Evolutionary conservation across 1,140 invertebrate species (phyloP), one percentile per base, ranked within the genome.

Genomic region (Drosophila insularis): DNA sequence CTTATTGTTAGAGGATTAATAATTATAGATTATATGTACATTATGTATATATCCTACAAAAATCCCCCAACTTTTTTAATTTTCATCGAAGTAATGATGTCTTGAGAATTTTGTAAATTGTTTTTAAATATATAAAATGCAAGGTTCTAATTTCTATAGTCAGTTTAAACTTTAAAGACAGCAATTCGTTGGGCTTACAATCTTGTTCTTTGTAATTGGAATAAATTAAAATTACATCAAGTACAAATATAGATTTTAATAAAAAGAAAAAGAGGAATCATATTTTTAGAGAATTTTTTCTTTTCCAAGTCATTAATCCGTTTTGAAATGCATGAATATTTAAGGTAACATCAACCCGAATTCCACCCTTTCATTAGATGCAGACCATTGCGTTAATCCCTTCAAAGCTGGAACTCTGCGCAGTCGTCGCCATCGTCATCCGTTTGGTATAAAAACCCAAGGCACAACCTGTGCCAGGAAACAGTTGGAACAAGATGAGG

Each of bases 401-500:
- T 32, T 14, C 19, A 31, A 1, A 27, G 39, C 14, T 31, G 5
- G 35, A 19, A 19, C 32, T 58, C 13, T 77, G 74, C 77, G 77
- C 74, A 80, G 63, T 37, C 74, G 78, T 66, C 55, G 11, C 32
- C 32, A 2, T 14, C 60, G n/a, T 10, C 4, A 17, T 4, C 27
- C 6, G 14, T 8, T 11, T 8, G 10, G n/a, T 14, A 80, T 80
- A 80, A 60, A 77, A 80, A 74, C 17, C 27, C 21, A 55, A 46
- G 10, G 32, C 8, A 10, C 13, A n/a, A 5, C 13, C 32, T 4
- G 0, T 10, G 0, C 1, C 8, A 19, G 8, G 7, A 31, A 72
- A 63, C 66, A 87, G 68, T 82, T 65, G 27, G 2, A 11, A 2
- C 40, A 63, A 58, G 65, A 87, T 89, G 82, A 59, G 53, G 69